Evolutionary conservation across 2,888 invertebrate species (phyloP), one percentile per base, ranked within the genome.

Genomic region (Caenorhabditis sp.): DNA sequence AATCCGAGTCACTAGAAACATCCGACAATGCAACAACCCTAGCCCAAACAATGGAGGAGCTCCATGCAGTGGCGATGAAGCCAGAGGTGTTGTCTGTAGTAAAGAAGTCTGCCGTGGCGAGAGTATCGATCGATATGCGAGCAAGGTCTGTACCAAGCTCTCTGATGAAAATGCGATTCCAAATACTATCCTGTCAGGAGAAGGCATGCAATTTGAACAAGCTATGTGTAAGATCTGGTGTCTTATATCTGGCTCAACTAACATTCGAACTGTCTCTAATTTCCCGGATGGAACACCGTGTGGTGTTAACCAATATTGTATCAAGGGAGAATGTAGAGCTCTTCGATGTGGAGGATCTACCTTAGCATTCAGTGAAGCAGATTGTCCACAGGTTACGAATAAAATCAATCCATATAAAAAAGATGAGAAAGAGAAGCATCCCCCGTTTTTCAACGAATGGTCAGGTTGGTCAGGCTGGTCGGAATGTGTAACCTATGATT

Each of bases 201-300:
- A 79, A 52, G 84, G 83, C 25, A 69, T 83, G 58, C 83, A 84
- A 43, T 84, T 80, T 54, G 78, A 77, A 54, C 80, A 83, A 60
- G 82, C 81, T 5, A 77, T 75, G 52, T 83, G 83, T 69, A 84
- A 84, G 67, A 66, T 84, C 17, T 84, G 83, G 84, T 82, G 82
- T 26, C 70, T 78, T 4, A 62, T 80, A 10, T 61, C 76, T 10
- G 62, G 67, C 20, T 70, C 77, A 12, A 80, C 77, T 25, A 83
- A 81, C 62, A 83, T 85, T 25, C 71, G 85, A 60, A 80, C 85
- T 0, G 81, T 85, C 12, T 76, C 78, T 25, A 83, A 84, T 59
- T 85, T 84, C 63, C 86, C 86, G 8, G 86, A 86, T 63, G 86
- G 86, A 36, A 83, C 84, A 14, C 85, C 85, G 0, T 86, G 86